Percentiles rank a stretch among this genome's conserved stretches.
phyloP scores from a whole-genome alignment of 53 echinoderm and acorn worm genomes.

The Zoroaster sp. region DNA sequence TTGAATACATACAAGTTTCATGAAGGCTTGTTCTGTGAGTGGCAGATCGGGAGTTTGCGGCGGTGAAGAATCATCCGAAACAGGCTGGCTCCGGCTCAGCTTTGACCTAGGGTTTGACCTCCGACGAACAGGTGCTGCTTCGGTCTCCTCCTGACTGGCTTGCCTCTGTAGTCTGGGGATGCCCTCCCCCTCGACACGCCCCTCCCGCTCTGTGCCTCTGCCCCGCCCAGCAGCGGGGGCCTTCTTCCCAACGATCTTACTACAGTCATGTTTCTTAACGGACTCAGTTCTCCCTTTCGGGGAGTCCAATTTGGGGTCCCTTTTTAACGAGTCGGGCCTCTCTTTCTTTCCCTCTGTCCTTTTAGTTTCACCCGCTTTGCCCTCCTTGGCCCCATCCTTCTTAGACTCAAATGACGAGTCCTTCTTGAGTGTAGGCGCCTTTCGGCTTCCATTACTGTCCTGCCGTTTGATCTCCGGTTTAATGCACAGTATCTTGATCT shows the following conservation, averaged over 20 bases:
- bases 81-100: conserved; percentile 81
- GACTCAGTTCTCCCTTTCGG: conserved; percentile 50
- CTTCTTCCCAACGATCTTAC: conserved; percentile 44
- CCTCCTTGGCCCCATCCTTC: conserved; percentile 42
- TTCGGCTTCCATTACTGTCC: conserved; percentile 46
- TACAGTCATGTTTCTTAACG: conserved; percentile 60
- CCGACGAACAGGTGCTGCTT: conserved; percentile 53
- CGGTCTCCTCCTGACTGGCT: conserved; percentile 88
- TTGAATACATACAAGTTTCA: conserved; percentile 40
- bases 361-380: background rate
- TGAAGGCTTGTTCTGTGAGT: conserved; percentile 55
- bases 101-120: conserved; percentile 72
- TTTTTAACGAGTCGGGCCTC: conserved; percentile 43
- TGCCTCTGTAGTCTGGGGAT: conserved; percentile 73
- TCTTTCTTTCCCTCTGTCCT: conserved; percentile 61
- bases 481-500: conserved; percentile 43
- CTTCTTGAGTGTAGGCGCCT: conserved; percentile 22
- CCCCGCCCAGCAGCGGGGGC: conserved; percentile 35
- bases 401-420: conserved; percentile 50
- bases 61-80: conserved; percentile 90
- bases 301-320: conserved; percentile 43
- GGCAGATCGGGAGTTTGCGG: conserved; percentile 87
- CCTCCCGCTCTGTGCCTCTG: conserved; percentile 18
- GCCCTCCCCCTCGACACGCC: conserved; percentile 38
- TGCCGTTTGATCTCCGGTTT: conserved; percentile 60